Base-by-base conservation (phyloP, 1,140 invertebrate genomes). In the Zaprionus camerounensis region DNA sequence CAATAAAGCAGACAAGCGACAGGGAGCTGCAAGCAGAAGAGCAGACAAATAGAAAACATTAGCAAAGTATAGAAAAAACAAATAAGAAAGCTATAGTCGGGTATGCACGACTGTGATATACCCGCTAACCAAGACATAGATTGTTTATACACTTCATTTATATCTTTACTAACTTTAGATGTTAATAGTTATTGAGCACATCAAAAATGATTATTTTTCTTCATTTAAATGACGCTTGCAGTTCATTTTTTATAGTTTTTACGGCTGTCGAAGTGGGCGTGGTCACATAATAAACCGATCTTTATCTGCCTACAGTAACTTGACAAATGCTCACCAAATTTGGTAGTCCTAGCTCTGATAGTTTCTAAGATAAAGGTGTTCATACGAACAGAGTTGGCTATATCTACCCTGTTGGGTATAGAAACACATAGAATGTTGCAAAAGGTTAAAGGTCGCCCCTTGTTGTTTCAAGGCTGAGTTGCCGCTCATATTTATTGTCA, bases 401-500 rank as follows among this genome's bases (percentile, higher is more conserved):
- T 11, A 34, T 34, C 9, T 3, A 34, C 9, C 31, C 7, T 17
- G 17, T 17, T 17, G 17, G 17, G 17, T 17, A 17, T 17, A 17
- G 17, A 17, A 17, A 17, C 1, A n/a, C 38, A 41, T 15, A 0
- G 1, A 9, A 41, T 4, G 3, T 13, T 4, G 15, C 46, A 82
- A 75, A 86, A 73, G 66, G 76, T 66, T 56, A 80, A 87, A 69
- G 69, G 71, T 70, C 65, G 49, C 49, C 59, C 58, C 62, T 53
- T 87, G 51, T 87, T 78, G 78, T 83, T 88, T 88, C 75, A 88
- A 81, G 84, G 85, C 78, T 84, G 78, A 84, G 84, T 84, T 78
- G 65, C 46, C 46, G 9, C 41, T 65, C 22, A 73, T 76, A 79
- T 80, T 81, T 84, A 69, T 79, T 66, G 72, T 67, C 61, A 83